These are phyloP conservation scores for Meloidogyne exigua DNA, from an alignment of 1,140 invertebrate species.

Conservation along the genomic window DNA sequence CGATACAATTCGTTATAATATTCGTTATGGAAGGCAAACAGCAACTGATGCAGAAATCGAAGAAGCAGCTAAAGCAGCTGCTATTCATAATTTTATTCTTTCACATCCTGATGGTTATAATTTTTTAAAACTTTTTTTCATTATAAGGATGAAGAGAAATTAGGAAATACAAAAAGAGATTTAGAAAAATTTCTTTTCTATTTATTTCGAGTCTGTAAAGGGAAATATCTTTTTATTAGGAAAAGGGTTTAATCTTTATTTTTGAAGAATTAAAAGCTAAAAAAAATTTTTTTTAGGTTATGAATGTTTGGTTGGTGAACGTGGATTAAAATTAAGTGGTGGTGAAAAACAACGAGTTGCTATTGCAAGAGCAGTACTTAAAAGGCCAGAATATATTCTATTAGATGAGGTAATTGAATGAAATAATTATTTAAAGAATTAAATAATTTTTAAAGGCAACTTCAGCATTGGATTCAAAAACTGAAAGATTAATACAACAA, in stretches of 20 bases:
- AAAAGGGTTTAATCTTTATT: too few relatives aligned
- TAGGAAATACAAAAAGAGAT: neutral
- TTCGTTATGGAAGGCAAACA: constrained; percentile 81
- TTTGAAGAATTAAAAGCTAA: too few relatives aligned
- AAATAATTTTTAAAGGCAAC: constrained; percentile 64
- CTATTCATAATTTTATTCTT: constrained; percentile 87
- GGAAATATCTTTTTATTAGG: too few relatives aligned
- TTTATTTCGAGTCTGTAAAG: too few relatives aligned
- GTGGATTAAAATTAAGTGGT: constrained; percentile 70
- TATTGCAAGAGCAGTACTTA: constrained; percentile 83
- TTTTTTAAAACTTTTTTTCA: neutral
- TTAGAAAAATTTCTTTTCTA: too few relatives aligned
- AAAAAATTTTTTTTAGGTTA: constrained; percentile 64
- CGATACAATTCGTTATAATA: constrained; percentile 81
- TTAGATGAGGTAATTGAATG: constrained; percentile 74
- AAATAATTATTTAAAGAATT: neutral
- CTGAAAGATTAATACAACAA: constrained; percentile 65
- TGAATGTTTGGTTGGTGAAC: constrained; percentile 66
- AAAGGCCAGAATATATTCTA: constrained; percentile 80
- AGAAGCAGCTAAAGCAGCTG: constrained; percentile 82
- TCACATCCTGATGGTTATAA: constrained; percentile 77
- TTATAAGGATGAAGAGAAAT: neutral
- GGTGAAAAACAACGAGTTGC: constrained; percentile 91
- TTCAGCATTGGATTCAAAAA: constrained; percentile 64
- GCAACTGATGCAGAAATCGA: constrained; percentile 80